These are phyloP conservation scores for Pachypsylla venusta DNA, from an alignment of 1,140 invertebrate species.

Conservation along the genomic window DNA sequence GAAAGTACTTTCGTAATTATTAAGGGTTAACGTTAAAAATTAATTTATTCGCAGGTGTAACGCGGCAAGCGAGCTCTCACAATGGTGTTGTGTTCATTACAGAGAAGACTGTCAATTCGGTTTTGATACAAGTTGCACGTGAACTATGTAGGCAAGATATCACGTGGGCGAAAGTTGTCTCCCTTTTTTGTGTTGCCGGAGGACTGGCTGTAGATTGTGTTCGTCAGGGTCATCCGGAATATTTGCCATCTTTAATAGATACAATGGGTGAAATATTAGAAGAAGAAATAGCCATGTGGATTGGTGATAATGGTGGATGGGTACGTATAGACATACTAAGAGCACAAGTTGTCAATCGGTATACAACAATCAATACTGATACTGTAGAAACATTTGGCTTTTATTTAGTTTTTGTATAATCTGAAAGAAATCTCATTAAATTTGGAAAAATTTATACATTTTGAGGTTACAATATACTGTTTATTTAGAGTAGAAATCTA, in stretches of 20 bases:
- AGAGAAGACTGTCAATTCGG: slow-evolving; percentile 37
- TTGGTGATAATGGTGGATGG: slow-evolving; percentile 55
- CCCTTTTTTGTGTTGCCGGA: slow-evolving; percentile 48
- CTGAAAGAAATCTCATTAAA: too few relatives aligned
- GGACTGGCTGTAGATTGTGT: slow-evolving; percentile 54
- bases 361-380: too few relatives aligned
- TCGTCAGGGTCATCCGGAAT: slow-evolving; percentile 45
- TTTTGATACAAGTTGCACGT: slow-evolving; percentile 38
- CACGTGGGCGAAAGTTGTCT: slow-evolving; percentile 50
- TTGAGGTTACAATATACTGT: too few relatives aligned
- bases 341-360: too few relatives aligned
- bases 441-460: too few relatives aligned
- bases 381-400: too few relatives aligned
- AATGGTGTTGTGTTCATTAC: slow-evolving; percentile 36
- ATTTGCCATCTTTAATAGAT: slow-evolving; percentile 42
- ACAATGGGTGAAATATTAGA: slow-evolving; percentile 45
- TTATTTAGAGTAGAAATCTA: too few relatives aligned
- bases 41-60: slow-evolving; percentile 24
- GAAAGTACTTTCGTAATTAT: too few relatives aligned
- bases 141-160: slow-evolving; percentile 31
- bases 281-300: slow-evolving; percentile 48
- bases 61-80: slow-evolving; percentile 30
- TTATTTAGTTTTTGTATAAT: too few relatives aligned
- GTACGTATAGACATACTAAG: slow-evolving; percentile 35
- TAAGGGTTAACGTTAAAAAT: too few relatives aligned